Conservation (phyloP, 2,797 vertebrate genomes). For the Clamator glandarius region DNA sequence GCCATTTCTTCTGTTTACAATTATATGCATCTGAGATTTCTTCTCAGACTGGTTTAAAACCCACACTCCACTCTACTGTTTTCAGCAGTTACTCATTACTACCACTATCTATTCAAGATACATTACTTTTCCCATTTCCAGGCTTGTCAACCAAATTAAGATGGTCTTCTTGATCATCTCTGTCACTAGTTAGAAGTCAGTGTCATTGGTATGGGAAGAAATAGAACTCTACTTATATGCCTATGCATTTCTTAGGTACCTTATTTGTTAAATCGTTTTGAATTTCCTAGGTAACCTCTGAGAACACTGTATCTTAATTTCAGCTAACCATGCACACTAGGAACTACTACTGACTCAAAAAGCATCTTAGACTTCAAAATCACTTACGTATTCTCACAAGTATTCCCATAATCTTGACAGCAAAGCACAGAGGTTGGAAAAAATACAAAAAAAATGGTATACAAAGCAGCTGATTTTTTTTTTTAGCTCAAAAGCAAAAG, state of each 20-base stretch:
- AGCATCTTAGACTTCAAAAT: background rate
- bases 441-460: background rate
- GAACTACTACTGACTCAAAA: background rate
- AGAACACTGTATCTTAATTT: background rate
- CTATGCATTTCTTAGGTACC: background rate
- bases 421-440: background rate
- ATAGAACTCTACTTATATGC: background rate
- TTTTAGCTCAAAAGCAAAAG: background rate
- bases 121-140: background rate
- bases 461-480: background rate
- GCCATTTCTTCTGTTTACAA: background rate
- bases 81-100: background rate
- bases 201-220: background rate
- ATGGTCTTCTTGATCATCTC: background rate
- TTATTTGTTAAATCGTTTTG: background rate
- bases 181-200: background rate
- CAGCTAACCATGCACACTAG: background rate
- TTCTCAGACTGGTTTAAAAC: background rate
- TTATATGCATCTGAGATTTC: background rate
- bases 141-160: background rate
- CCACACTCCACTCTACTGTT: background rate
- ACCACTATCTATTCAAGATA: background rate
- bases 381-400: background rate
- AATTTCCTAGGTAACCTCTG: background rate
- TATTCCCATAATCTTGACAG: background rate